Evolutionary conservation across 2,888 invertebrate genomes (phyloP), one percentile per base, ranked within the genome.

Genomic region (Harpalus rubripes): DNA sequence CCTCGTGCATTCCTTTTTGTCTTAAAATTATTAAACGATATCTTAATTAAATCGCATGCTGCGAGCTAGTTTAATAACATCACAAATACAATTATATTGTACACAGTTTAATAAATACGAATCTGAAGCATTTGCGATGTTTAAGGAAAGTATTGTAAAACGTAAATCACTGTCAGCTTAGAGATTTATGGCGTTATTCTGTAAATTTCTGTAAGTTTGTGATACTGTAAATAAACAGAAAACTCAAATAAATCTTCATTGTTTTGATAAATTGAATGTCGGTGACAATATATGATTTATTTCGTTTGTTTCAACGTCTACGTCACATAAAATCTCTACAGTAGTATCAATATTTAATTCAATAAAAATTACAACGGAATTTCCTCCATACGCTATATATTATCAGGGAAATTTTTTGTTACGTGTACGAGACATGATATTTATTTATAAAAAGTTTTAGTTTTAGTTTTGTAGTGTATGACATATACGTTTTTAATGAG

Each of bases 121-220:
- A 65, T 65, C 39, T 74, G 72, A 74, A 44, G 72, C 44, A 52
- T 74, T 74, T 74, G 16, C 72, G n/a, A 18, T 44, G 44, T 74
- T 74, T 74, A 74, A 56, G 18, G 78, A 58, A 58, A 78, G 56
- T 58, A 56, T 78, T 78, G 56, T 56, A 58, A 78, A 78, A 56
- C 78, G 58, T 78, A 78, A 78, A 78, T 78, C 78, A 78, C 6
- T 58, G 56, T 78, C 78, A 58, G 56, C 26, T 26, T 32, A 22
- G 78, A 78, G 58, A 78, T 78, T 78, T 78, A 78, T 58, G 10
- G 78, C 32, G 56, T 58, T 58, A 78, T 78, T 58, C 41, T 78
- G 58, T 78, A 78, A 78, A 78, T 78, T 78, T 78, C 78, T 78
- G 78, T 78, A 58, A 78, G 22, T 78, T 32, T 78, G 56, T 78